phyloP scores from a whole-genome alignment of 1,140 invertebrate species.

The Pararge aegeria region DNA sequence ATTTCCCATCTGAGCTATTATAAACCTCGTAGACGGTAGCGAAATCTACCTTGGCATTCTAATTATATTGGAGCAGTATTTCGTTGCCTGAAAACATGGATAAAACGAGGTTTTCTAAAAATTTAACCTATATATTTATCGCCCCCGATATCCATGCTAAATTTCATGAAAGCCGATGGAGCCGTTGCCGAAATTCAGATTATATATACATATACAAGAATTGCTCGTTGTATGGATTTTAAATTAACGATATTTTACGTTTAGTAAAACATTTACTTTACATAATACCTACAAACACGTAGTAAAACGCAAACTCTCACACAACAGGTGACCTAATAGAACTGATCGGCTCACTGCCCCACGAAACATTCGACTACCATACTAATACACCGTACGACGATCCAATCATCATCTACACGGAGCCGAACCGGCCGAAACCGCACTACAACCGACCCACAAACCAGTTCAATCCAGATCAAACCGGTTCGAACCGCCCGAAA shows the following conservation, averaged over 20 bases:
- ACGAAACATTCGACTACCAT: constrained; percentile 72
- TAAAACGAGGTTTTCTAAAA: too few relatives aligned
- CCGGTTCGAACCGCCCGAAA: constrained; percentile 49
- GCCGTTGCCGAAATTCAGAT: too few relatives aligned
- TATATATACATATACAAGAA: too few relatives aligned
- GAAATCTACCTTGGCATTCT: too few relatives aligned
- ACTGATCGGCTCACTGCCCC: constrained; percentile 81
- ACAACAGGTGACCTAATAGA: constrained; percentile 81
- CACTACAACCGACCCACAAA: constrained; percentile 50
- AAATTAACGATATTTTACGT: neutral
- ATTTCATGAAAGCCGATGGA: too few relatives aligned
- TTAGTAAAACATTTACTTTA: constrained; percentile 18
- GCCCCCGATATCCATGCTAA: too few relatives aligned
- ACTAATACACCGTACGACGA: constrained; percentile 75
- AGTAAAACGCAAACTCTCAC: neutral
- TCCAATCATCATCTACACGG: constrained; percentile 77
- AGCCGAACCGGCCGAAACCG: constrained; percentile 59
- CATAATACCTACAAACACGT: neutral
- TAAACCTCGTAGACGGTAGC: too few relatives aligned
- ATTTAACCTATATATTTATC: too few relatives aligned
- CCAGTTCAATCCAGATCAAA: constrained; percentile 45
- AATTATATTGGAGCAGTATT: too few relatives aligned
- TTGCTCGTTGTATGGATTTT: neutral
- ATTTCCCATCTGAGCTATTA: too few relatives aligned
- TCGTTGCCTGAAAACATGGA: too few relatives aligned